phyloP scores from a whole-genome alignment of 2,113 vertebrate genomes.

The Notarius lentiginosus region DNA sequence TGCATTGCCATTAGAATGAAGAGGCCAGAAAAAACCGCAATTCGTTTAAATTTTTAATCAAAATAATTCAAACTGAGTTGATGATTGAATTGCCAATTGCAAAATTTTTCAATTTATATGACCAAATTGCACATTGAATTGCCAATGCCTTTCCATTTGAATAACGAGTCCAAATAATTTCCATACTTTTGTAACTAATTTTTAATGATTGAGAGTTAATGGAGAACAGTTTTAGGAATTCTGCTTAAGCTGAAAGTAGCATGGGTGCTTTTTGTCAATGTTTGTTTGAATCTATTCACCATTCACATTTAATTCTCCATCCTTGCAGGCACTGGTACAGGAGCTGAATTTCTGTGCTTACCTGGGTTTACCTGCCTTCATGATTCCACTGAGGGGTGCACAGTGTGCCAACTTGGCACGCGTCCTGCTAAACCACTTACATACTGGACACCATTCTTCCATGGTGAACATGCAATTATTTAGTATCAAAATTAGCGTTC shows the following conservation, averaged over 20 bases:
- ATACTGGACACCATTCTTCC: slow-evolving; percentile 87
- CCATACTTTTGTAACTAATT: not conserved
- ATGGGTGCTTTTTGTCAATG: not conserved
- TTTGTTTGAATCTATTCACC: slow-evolving; percentile 15
- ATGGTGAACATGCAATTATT: slow-evolving; percentile 71
- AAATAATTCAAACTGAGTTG: too few species aligned
- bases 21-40: too few species aligned
- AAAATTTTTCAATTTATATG: too few species aligned
- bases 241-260: not conserved
- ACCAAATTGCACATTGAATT: too few species aligned
- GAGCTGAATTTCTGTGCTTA: slow-evolving; percentile 91
- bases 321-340: slow-evolving; percentile 81
- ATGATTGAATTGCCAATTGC: too few species aligned
- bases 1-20: too few species aligned
- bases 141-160: too few species aligned
- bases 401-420: slow-evolving; percentile 85
- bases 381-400: slow-evolving; percentile 78
- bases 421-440: slow-evolving; percentile 85
- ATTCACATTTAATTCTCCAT: slow-evolving; percentile 1
- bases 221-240: not conserved
- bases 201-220: not conserved
- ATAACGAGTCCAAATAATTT: too few species aligned
- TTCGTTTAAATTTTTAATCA: too few species aligned
- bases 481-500: not conserved
- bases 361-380: slow-evolving; percentile 87